These are phyloP conservation scores for Ecdyonurus torrentis DNA, from an alignment of 2,888 invertebrate genomes.

Conservation along the genomic window DNA sequence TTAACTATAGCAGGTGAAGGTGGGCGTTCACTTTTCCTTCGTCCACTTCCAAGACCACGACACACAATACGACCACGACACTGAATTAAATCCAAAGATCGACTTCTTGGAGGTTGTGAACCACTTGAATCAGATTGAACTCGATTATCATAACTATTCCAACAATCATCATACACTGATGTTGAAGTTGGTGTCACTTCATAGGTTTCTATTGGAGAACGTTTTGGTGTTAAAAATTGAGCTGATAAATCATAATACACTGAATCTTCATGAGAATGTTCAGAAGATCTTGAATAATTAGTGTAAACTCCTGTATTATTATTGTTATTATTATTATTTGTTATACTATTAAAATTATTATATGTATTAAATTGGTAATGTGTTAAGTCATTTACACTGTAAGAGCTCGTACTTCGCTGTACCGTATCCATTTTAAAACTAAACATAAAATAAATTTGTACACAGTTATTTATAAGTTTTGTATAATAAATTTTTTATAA, in stretches of 20 bases:
- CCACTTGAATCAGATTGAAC: neutral
- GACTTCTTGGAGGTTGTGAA: neutral
- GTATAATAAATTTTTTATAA: neutral
- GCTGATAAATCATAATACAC: neutral
- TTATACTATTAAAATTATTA: neutral
- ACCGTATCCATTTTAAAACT: neutral
- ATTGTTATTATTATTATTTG: neutral
- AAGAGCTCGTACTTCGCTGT: neutral
- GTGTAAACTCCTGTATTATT: neutral
- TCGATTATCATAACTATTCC: neutral
- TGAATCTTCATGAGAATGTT: neutral
- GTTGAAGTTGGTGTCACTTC: neutral
- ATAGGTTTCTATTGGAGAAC: neutral
- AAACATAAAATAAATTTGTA: neutral
- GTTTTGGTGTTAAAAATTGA: neutral
- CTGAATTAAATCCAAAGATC: neutral
- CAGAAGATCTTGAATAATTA: neutral
- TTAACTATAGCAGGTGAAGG: conserved; percentile 39
- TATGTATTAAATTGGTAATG: neutral
- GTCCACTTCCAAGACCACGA: conserved; percentile 3
- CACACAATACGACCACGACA: conserved; percentile 1
- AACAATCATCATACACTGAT: neutral
- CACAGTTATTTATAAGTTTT: neutral
- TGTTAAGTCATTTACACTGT: neutral
- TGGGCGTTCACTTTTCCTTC: conserved; percentile 19